A percentile compares a stretch with the other conserved stretches of the same genome.
Conservation (phyloP, 2,113 vertebrate species). For the Bombycilla garrulus region DNA sequence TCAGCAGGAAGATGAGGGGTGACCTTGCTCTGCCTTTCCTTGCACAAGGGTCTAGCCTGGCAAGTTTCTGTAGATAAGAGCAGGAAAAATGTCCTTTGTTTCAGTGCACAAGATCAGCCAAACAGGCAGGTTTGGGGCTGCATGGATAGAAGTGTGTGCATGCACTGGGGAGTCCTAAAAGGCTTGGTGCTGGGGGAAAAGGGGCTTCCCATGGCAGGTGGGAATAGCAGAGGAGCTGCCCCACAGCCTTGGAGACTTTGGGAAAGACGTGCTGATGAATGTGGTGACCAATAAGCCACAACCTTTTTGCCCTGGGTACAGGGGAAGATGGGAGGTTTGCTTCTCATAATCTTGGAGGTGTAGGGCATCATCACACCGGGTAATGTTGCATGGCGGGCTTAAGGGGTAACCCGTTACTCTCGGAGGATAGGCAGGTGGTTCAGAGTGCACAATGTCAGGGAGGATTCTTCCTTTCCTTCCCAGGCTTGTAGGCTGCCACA, state of each 20-base stretch:
- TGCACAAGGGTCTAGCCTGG: not conserved
- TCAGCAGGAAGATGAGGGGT: not conserved
- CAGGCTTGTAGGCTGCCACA: fast-evolving
- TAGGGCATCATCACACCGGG: not conserved
- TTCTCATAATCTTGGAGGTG: not conserved
- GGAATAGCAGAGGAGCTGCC: not conserved
- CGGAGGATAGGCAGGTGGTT: not conserved
- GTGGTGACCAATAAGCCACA: not conserved
- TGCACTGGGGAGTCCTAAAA: not conserved
- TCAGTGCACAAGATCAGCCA: not conserved
- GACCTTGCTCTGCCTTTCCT: not conserved
- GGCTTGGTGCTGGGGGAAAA: not conserved
- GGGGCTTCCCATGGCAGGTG: not conserved
- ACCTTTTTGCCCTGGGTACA: not conserved
- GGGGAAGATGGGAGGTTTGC: not conserved
- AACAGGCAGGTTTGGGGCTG: not conserved
- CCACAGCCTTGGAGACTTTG: not conserved
- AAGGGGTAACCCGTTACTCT: fast-evolving
- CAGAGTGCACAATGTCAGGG: not conserved
- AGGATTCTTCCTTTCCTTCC: not conserved
- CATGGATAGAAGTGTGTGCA: not conserved
- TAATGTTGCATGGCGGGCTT: not conserved
- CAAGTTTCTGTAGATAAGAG: not conserved
- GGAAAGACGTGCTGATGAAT: not conserved
- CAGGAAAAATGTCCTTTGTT: not conserved